Base-by-base conservation (phyloP, 2,888 invertebrate species). In the Acanthacorydalis orientalis region DNA sequence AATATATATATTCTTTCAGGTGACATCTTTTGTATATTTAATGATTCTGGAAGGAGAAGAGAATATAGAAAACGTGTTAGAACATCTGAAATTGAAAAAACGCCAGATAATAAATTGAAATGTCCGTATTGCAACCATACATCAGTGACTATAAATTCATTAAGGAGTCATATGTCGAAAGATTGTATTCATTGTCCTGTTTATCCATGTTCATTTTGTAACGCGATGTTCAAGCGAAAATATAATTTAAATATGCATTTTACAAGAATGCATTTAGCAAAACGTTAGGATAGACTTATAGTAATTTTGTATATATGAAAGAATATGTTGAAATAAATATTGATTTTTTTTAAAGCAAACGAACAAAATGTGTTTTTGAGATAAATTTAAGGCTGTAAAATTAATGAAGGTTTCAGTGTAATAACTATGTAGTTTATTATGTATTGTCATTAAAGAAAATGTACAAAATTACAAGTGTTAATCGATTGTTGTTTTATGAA, bases 111-210 rank as follows among this genome's bases (percentile, higher is more conserved):
- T 31, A 46, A 46, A 31, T 46, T 38, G 7, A 37, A 16, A 23
- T 46, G 46, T 39, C 46, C 46, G n/a, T 37, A 33, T 37, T 46
- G 46, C 34, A 14, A 14, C 9, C 23, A 46, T 38, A 34, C 34
- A 12, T 31, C 39, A 15, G 32, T 31, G 11, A 46, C 46, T 10
- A n/a, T 46, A 16, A 23, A 23, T 11, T 46, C 46, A 14, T 23
- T 46, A 6, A 32, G 46, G 16, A 46, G 46, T 39, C 46, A 46
- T 14, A 46, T 46, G 38, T 14, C 38, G 4, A 38, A 37, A 31
- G 46, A 46, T 12, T 46, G 46, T 31, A 37, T 46, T 23, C 14
- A 37, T 37, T 44, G 44, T 44, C 44, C 44, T 11, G 31, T 31
- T 9, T 44, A 44, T 44, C 15, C 23, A 7, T 44, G 44, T 10